Conservation (phyloP, 2,888 invertebrate species). For the Lypha dubia region DNA sequence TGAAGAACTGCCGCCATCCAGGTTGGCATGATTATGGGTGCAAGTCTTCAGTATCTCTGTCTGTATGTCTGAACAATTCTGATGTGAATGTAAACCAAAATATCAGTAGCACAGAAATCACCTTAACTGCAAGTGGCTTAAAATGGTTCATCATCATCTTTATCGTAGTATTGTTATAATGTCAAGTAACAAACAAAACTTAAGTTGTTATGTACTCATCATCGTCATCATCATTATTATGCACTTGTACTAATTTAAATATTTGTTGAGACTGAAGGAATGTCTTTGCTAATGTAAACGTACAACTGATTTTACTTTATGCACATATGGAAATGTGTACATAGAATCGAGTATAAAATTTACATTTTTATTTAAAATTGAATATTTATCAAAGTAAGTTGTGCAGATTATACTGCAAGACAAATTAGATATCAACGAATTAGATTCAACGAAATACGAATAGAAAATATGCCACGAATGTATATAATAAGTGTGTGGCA, state of each 20-base stretch:
- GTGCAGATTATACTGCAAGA: too few relatives aligned
- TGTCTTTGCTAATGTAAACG: background rate
- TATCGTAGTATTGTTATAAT: background rate
- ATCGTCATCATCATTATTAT: slow-evolving; percentile 5
- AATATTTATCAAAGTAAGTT: too few relatives aligned
- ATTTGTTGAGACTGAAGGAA: background rate
- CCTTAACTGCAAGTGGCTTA: slow-evolving; percentile 33
- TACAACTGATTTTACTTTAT: background rate
- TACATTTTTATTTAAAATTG: too few relatives aligned
- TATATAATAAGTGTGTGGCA: too few relatives aligned
- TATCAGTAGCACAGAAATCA: background rate
- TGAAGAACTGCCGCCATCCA: background rate
- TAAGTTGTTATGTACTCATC: slow-evolving; percentile 17
- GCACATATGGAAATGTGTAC: background rate
- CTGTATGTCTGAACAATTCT: slow-evolving; percentile 5
- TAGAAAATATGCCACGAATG: too few relatives aligned
- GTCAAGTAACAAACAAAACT: background rate
- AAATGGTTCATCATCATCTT: slow-evolving; percentile 38
- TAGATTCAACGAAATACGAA: too few relatives aligned
- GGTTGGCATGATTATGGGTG: slow-evolving; percentile 7
- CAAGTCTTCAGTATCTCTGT: background rate
- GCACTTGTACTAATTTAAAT: background rate
- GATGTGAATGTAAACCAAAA: slow-evolving; percentile 1
- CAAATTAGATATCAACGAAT: too few relatives aligned
- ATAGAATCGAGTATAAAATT: too few relatives aligned